Evolutionary conservation across 2,113 vertebrate species (phyloP).

Genomic region (Heterocephalus glaber): DNA sequence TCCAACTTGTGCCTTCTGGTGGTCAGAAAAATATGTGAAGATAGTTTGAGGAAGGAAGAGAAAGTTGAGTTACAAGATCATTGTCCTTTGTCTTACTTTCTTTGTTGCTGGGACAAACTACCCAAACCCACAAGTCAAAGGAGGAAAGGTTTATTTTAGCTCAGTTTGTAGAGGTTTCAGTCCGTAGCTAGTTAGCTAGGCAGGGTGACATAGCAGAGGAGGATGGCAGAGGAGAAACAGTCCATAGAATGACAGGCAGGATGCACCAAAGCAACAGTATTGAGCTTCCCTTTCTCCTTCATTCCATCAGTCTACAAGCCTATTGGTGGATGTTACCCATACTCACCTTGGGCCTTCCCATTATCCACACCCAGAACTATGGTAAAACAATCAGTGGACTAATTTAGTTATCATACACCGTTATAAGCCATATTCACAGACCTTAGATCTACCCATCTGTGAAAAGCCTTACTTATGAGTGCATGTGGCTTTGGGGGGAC

Average conservation of each 20-base stretch:
- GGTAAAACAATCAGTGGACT: background rate
- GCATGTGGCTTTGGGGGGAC: background rate
- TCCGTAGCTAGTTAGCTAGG: background rate
- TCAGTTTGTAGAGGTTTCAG: background rate
- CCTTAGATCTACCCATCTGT: background rate
- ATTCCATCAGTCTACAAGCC: background rate
- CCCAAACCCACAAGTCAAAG: background rate
- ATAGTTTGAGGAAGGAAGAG: conserved; percentile 11
- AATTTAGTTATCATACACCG: background rate
- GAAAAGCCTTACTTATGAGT: background rate
- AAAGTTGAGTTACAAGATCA: conserved; percentile 2
- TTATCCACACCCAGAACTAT: background rate
- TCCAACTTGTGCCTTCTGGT: background rate
- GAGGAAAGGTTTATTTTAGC: background rate
- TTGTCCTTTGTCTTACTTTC: background rate
- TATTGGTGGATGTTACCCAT: background rate
- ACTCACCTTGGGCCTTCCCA: background rate
- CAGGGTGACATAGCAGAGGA: background rate
- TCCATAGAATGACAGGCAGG: background rate
- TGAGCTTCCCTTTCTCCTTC: background rate
- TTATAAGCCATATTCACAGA: background rate
- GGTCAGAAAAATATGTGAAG: background rate
- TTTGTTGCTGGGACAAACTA: background rate
- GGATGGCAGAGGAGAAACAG: background rate
- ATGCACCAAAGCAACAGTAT: background rate